Conservation (phyloP, 1,140 invertebrate species). For the Latrodectus geometricus region DNA sequence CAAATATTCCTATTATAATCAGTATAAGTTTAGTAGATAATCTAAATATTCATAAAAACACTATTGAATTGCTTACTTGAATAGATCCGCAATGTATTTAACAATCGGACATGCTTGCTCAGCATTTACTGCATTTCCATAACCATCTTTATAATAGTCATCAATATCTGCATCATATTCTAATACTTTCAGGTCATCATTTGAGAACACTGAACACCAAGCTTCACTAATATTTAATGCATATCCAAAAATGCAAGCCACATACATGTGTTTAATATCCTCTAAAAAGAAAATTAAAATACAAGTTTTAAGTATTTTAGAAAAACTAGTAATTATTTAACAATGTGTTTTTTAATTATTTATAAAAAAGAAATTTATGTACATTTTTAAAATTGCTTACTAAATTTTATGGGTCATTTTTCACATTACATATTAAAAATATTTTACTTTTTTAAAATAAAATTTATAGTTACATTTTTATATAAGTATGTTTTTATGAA, state of each 20-base stretch:
- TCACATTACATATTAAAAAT: no score
- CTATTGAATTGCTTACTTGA: slow-evolving; percentile 30
- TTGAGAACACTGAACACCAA: slow-evolving; percentile 64
- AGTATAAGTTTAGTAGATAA: no score
- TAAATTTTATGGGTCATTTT: no score
- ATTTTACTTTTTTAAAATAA: no score
- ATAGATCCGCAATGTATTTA: slow-evolving; percentile 57
- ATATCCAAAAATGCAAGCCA: slow-evolving; percentile 62
- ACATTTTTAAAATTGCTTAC: no score
- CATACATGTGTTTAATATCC: slow-evolving; percentile 55
- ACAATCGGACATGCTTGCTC: slow-evolving; percentile 63
- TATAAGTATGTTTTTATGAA: no score
- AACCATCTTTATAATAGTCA: slow-evolving; percentile 64
- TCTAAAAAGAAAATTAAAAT: slow-evolving; percentile 15
- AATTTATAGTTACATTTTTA: no score
- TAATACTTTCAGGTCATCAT: slow-evolving; percentile 62
- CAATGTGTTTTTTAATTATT: no score
- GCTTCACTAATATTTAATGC: slow-evolving; percentile 59
- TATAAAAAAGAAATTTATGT: no score
- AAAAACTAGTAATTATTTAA: no score
- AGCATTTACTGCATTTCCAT: slow-evolving; percentile 62
- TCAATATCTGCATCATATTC: slow-evolving; percentile 63
- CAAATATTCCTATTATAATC: no score
- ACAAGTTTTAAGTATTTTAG: no score
- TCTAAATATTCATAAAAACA: not conserved